Conservation (phyloP, 2,113 vertebrate genomes). For the Mandrillus leucophaeus region DNA sequence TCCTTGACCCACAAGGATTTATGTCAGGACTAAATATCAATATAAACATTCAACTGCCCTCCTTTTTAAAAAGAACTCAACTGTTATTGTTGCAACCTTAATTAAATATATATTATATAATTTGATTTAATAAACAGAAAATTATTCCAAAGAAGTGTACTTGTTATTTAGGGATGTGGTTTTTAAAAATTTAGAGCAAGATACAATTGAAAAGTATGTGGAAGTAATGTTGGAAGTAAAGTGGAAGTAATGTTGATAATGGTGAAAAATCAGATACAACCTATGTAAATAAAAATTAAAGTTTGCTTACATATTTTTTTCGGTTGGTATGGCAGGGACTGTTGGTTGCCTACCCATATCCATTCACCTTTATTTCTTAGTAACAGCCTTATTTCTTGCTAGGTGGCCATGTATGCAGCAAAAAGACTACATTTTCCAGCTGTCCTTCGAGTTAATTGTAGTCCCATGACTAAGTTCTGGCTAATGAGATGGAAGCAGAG, state of each 20-base stretch:
- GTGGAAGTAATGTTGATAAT: not conserved
- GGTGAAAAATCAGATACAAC: not conserved
- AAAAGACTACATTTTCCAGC: not conserved
- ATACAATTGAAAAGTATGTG: not conserved
- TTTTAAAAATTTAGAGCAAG: not conserved
- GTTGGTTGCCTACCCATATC: not conserved
- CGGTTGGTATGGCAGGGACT: not conserved
- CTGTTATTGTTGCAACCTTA: not conserved
- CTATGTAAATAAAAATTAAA: not conserved
- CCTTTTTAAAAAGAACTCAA: not conserved
- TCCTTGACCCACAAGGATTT: not conserved
- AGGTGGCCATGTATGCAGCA: not conserved
- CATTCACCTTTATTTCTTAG: not conserved
- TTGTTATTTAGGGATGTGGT: not conserved
- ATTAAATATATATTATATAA: not conserved
- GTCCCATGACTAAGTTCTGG: not conserved
- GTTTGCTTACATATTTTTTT: conserved; percentile 6
- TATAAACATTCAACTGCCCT: not conserved
- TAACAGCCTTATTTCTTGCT: not conserved
- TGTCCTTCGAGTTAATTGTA: not conserved
- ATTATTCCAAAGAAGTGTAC: not conserved
- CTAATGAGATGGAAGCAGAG: not conserved
- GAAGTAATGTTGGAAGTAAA: not conserved
- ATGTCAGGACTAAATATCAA: not conserved
- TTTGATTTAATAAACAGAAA: not conserved